Percentiles rank a stretch among this genome's conserved stretches.
These are phyloP conservation scores for Epinephelus coioides DNA, from an alignment of 2,797 vertebrate species.

Conservation along the genomic window DNA sequence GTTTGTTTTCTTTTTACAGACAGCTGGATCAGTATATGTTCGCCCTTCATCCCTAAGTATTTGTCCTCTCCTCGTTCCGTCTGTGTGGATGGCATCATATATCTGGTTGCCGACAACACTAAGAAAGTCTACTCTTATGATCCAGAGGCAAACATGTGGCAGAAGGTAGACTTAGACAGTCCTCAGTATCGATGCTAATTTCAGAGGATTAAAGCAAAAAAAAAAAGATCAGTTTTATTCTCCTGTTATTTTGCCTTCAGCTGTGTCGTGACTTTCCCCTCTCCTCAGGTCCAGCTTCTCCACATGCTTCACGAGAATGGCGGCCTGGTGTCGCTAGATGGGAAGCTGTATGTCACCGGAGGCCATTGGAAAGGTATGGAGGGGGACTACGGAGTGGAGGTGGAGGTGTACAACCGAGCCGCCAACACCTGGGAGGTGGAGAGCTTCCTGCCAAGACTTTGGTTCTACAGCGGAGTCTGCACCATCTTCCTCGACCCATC, in stretches of 20 bases:
- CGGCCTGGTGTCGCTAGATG: constrained; percentile 89
- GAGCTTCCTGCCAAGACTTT: constrained; percentile 91
- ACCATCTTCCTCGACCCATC: constrained; percentile 92
- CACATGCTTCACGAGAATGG: constrained; percentile 97
- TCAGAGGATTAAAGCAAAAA: not conserved
- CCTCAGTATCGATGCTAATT: not conserved
- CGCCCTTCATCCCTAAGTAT: constrained; percentile 98
- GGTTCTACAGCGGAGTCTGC: constrained; percentile 94
- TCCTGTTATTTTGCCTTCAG: not conserved
- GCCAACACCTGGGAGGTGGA: constrained; percentile 90
- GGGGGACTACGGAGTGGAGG: constrained; percentile 94
- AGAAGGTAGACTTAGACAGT: constrained; percentile 87
- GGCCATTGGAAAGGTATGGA: constrained; percentile 99
- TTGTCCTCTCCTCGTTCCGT: constrained; percentile 94
- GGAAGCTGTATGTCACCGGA: constrained; percentile 90
- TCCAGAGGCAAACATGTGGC: constrained; percentile 95
- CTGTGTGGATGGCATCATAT: constrained; percentile 89
- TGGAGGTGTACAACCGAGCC: constrained; percentile 91
- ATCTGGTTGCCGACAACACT: constrained; percentile 97
- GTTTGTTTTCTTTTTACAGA: constrained; percentile 81
- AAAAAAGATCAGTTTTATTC: not conserved
- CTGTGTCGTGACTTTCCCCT: not conserved
- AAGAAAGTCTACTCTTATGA: constrained; percentile 96
- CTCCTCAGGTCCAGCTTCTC: constrained; percentile 92
- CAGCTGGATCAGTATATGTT: constrained; percentile 91